phyloP scores from a whole-genome alignment of 2,797 vertebrate species.

The Nothura maculosa region DNA sequence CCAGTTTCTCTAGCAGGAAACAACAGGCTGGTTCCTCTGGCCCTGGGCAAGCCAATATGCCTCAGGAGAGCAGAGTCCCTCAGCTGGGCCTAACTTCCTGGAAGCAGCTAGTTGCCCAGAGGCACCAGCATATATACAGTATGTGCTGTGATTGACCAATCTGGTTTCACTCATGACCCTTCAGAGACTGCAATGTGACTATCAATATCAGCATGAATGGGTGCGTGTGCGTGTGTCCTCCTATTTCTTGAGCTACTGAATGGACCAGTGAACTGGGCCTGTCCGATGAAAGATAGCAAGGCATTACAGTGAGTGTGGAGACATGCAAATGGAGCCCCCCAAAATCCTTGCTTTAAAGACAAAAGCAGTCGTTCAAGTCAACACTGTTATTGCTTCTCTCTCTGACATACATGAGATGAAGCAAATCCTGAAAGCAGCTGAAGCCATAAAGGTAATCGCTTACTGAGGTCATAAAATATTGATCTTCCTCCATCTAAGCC shows the following conservation, averaged over 20 bases:
- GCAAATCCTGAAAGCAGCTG: conserved; percentile 51
- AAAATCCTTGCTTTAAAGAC: conserved; percentile 21
- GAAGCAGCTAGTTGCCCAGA: background rate
- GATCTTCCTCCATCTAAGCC: conserved; percentile 27
- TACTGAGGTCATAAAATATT: conserved; percentile 48
- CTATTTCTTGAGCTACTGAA: background rate
- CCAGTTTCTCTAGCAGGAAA: background rate
- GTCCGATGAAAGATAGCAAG: background rate
- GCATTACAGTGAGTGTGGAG: background rate
- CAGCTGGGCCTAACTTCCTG: background rate
- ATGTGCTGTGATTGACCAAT: accelerated
- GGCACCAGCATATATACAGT: background rate
- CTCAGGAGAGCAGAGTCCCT: background rate
- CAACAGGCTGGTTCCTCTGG: background rate
- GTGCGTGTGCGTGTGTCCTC: background rate
- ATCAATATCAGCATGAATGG: background rate
- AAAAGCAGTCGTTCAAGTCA: conserved; percentile 9
- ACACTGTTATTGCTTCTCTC: background rate
- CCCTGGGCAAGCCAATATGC: background rate
- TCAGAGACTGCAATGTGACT: background rate
- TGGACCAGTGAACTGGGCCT: background rate
- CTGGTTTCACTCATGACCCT: background rate
- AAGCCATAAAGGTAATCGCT: conserved; percentile 35
- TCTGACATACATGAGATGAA: conserved; percentile 19
- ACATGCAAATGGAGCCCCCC: background rate